These are phyloP conservation scores for Nilaparvata lugens DNA, from an alignment of 1,140 invertebrate genomes.

Conservation along the genomic window DNA sequence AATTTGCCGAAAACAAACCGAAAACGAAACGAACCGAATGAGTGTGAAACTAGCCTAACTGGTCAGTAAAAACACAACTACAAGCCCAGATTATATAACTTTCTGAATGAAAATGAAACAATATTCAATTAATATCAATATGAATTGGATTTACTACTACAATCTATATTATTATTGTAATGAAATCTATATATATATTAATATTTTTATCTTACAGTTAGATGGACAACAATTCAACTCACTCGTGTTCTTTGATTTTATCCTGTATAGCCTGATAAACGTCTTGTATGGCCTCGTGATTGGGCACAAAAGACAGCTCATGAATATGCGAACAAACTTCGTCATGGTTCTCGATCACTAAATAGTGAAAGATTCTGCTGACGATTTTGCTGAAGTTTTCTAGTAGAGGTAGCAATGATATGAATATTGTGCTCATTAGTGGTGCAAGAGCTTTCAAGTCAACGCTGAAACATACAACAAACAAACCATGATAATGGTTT, in stretches of 20 bases:
- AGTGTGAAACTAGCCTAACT: no score
- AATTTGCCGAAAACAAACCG: no score
- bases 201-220: no score
- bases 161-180: no score
- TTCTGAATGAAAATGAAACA: no score
- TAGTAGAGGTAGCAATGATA: conserved; percentile 67
- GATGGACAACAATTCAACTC: not conserved
- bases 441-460: conserved; percentile 63
- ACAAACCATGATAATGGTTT: no score
- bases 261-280: conserved; percentile 53
- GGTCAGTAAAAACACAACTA: no score
- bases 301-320: conserved; percentile 77
- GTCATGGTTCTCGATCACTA: conserved; percentile 65
- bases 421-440: conserved; percentile 70
- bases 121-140: no score
- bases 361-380: conserved; percentile 64
- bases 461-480: conserved; percentile 45
- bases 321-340: conserved; percentile 54
- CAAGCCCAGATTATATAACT: no score
- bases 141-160: no score
- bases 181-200: no score
- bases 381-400: conserved; percentile 55
- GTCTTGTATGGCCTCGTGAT: conserved; percentile 52
- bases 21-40: no score
- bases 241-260: conserved; percentile 30